Conservation (phyloP, 2,113 vertebrate species). For the Heterochromis multidens region DNA sequence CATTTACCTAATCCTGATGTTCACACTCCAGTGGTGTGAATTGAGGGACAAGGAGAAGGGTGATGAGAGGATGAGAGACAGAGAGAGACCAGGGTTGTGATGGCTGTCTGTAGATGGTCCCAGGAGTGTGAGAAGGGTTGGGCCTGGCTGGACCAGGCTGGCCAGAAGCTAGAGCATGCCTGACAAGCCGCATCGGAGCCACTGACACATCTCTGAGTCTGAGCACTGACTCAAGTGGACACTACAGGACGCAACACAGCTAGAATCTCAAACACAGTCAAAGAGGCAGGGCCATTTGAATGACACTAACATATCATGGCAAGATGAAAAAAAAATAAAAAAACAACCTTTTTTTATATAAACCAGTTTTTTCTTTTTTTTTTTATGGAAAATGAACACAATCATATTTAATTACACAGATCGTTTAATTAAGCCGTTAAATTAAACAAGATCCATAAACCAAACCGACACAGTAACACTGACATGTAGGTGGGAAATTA, state of each 20-base stretch:
- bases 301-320: slow-evolving; percentile 23
- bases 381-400: neutral
- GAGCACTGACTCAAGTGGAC: slow-evolving; percentile 67
- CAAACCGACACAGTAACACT: too few species aligned
- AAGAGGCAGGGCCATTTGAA: slow-evolving; percentile 40
- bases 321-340: neutral
- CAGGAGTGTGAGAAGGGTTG: slow-evolving; percentile 48
- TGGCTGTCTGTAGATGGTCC: slow-evolving; percentile 66
- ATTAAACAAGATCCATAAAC: too few species aligned
- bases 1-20: slow-evolving; percentile 69
- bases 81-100: slow-evolving; percentile 56
- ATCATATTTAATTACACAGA: neutral
- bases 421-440: neutral
- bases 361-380: neutral
- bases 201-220: slow-evolving; percentile 68
- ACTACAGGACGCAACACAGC: slow-evolving; percentile 39
- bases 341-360: neutral
- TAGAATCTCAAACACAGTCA: slow-evolving; percentile 59
- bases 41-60: slow-evolving; percentile 64
- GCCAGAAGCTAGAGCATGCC: slow-evolving; percentile 65
- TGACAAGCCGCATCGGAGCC: slow-evolving; percentile 75
- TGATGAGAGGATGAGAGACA: slow-evolving; percentile 61
- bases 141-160: slow-evolving; percentile 54
- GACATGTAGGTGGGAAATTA: neutral
- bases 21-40: slow-evolving; percentile 63